These are phyloP conservation scores for Cyclura pinguis DNA, from an alignment of 2,797 vertebrate species.

Conservation along the genomic window DNA sequence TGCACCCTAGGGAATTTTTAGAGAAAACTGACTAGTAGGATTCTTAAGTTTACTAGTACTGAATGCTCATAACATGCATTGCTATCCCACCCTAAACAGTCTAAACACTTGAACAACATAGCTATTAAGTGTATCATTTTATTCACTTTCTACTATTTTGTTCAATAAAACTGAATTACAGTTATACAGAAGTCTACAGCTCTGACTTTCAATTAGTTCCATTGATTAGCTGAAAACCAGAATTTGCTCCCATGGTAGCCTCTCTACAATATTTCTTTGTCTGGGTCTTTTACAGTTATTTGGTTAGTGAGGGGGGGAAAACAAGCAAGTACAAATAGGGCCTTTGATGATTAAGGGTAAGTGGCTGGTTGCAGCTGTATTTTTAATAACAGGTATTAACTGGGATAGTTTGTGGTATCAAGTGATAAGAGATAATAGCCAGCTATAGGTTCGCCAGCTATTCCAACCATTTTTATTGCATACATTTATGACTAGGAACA, in stretches of 20 bases:
- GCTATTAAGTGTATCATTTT: background rate
- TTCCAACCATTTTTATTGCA: slow-evolving; percentile 59
- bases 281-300: slow-evolving; percentile 7
- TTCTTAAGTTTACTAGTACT: background rate
- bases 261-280: background rate
- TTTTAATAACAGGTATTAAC: slow-evolving; percentile 15
- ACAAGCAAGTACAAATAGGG: background rate
- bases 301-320: background rate
- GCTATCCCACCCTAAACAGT: background rate
- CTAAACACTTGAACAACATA: background rate
- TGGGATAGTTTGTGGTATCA: background rate
- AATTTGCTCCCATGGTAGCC: rapidly evolving
- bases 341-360: background rate
- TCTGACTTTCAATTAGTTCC: background rate
- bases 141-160: background rate
- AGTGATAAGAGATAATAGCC: background rate
- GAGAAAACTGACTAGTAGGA: background rate
- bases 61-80: background rate
- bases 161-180: background rate
- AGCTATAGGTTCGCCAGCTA: slow-evolving; percentile 39
- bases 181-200: background rate
- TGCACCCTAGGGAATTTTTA: background rate
- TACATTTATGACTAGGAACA: slow-evolving; percentile 44
- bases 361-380: background rate
- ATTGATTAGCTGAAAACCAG: rapidly evolving